Base-by-base conservation (phyloP, 2,113 vertebrate genomes). In the Callorhinus ursinus region DNA sequence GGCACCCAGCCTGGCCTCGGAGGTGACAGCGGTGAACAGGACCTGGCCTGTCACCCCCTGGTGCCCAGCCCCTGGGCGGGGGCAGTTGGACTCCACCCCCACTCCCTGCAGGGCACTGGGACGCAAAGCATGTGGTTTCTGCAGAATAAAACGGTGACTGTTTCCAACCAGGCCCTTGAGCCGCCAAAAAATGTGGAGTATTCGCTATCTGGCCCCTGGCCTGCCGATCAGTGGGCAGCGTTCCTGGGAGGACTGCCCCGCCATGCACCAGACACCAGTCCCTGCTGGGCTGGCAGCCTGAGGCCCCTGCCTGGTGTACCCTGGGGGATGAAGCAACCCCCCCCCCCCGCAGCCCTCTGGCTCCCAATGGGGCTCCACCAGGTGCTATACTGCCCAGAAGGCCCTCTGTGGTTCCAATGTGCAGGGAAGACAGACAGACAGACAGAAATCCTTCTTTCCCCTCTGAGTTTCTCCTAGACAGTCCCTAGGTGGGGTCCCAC, bases 141-240 rank as follows among this genome's bases (percentile, higher is more conserved):
- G 67, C 80, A 93, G 88, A 96, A 96, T 93, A 96, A 95, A 96
- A 96, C 81, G 14, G 76, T 18, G 46, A 67, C 97, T 98, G 93
- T 96, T 97, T 88, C 92, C 92, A 89, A 22, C 83, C 71, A 31
- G 69, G 97, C 83, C 90, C 95, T 96, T 16, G 74, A 96, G 87
- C 94, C 16, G 74, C 96, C 96, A 94, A 95, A 96, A 96, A 90
- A 95, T 96, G 96, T 92, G 57, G 93, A 92, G 92, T 88, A 96
- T 97, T 97, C 74, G 10, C 95, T 42, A 11, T 84, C 82, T 72
- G 79, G 95, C 96, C 88, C 67, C n/a, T 1, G 16, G 94, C 96
- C 95, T 53, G 90, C 67, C 4, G 13, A 6, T 72, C 61, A 26
- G 82, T 55, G 95, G 95, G 95, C 93, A 77, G 93, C 24, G 31